Conservation (phyloP, 2,113 vertebrate genomes). For the Oreochromis aureus region DNA sequence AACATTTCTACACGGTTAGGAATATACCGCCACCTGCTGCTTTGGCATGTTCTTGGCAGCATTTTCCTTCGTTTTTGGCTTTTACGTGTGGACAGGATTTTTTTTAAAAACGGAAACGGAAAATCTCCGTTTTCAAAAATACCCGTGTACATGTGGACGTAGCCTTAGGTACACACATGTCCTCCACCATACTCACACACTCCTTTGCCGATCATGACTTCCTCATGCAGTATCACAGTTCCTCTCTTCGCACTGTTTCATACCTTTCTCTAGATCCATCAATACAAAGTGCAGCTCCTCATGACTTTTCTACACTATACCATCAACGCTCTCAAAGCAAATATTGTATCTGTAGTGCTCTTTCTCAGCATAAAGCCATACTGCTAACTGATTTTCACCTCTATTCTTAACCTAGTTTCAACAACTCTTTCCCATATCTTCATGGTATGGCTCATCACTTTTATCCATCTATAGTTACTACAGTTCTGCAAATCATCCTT, state of each 20-base stretch:
- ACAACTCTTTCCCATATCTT: neutral
- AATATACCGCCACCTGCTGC: too few species aligned
- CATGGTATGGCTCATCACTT: neutral
- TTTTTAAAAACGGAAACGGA: too few species aligned
- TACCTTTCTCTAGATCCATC: neutral
- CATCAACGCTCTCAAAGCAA: neutral
- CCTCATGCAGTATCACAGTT: neutral
- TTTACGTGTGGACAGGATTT: too few species aligned
- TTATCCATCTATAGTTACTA: neutral
- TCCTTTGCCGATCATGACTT: neutral
- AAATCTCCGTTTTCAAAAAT: too few species aligned
- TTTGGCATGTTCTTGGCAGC: too few species aligned
- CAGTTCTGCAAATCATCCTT: neutral
- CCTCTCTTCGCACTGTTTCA: neutral
- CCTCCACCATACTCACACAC: neutral
- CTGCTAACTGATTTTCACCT: neutral
- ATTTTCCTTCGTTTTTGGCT: too few species aligned
- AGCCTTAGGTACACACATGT: neutral
- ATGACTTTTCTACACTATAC: neutral
- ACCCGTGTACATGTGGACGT: too few species aligned
- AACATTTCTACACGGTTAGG: too few species aligned
- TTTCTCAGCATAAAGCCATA: neutral
- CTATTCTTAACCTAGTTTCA: neutral
- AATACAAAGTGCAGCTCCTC: neutral
- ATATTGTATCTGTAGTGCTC: neutral